Base-by-base conservation (phyloP, 2,888 invertebrate species). In the Andrena minutula region DNA sequence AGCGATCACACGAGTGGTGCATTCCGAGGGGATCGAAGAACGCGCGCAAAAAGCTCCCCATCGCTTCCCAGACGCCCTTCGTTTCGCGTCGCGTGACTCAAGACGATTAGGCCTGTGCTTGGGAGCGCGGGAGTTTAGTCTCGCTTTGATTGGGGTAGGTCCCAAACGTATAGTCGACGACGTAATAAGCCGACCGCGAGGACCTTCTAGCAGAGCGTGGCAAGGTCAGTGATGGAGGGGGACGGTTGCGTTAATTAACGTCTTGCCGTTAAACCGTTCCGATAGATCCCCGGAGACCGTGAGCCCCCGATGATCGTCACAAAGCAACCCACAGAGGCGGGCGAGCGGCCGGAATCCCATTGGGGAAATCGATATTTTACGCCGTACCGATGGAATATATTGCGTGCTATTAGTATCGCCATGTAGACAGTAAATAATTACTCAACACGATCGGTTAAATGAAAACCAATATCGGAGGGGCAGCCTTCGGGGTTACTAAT, bases 101-200 rank as follows among this genome's bases (percentile, higher is more conserved):
- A 82, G 83, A 75, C 88, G 84, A 90, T 90, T 91, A 90, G 85
- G 75, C 77, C 68, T 80, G 79, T 8, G 72, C 84, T 79, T 82
- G 85, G 83, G 80, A 86, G 79, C 83, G 76, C 78, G 35, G 74
- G 80, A 85, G 89, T 89, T 89, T 89, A 84, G 89, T 82, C 85
- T 84, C 82, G 83, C 87, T 88, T 90, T 89, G 89, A 90, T 91
- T 91, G 91, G 90, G 90, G 88, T 91, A 91, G 90, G 90, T 90
- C 87, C 79, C 89, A 88, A 86, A 87, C 82, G 87, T 83, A 85
- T 83, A 84, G 75, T 82, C 83, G 80, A 75, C 82, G 83, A 81
- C 83, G 83, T 89, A 86, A 88, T 81, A 80, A 73, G 79, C 80
- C 76, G 47, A 69, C 64, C 75, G 32, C 53, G 58, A 84, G 79